These are phyloP conservation scores for Drosophila lowei DNA, from an alignment of 1,140 invertebrate genomes.

Conservation along the genomic window DNA sequence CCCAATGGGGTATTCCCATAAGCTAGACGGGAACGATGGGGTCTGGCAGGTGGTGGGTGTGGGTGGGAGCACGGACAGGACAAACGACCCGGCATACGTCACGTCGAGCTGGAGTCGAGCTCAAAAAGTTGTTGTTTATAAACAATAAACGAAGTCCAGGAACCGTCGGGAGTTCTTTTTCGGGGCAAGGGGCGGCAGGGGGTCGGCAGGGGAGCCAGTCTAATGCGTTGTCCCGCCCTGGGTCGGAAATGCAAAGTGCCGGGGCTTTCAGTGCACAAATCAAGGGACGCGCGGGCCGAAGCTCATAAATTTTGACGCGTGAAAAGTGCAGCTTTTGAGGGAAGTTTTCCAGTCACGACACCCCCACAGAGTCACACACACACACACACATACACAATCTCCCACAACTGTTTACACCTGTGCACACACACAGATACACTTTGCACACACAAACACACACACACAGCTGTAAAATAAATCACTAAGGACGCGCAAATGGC, in stretches of 20 bases:
- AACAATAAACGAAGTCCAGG: constrained; percentile 72
- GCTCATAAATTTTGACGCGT: constrained; percentile 76
- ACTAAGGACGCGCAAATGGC: constrained; percentile 69
- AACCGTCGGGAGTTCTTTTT: constrained; percentile 2
- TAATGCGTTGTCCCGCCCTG: constrained; percentile 46
- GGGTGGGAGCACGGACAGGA: constrained; percentile 34
- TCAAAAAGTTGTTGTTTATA: constrained; percentile 74
- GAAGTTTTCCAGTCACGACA: constrained; percentile 49
- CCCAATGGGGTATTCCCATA: constrained; percentile 27
- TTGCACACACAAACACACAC: neutral
- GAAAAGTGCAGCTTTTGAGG: constrained; percentile 63
- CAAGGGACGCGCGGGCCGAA: constrained; percentile 53
- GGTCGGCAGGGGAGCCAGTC: constrained; percentile 7
- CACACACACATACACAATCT: constrained; percentile 5
- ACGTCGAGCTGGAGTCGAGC: constrained; percentile 38
- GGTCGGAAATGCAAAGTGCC: constrained; percentile 47
- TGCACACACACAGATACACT: constrained; percentile 16
- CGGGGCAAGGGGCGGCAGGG: neutral
- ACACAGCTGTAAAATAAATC: constrained; percentile 33
- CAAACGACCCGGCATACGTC: constrained; percentile 68
- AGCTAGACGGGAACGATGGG: constrained; percentile 12
- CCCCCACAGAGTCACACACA: constrained; percentile 20
- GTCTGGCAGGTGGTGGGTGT: neutral
- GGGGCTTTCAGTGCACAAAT: constrained; percentile 64
- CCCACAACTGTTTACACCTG: constrained; percentile 28